Evolutionary conservation across 2,888 invertebrate species (phyloP).

Genomic region (Drosophila robusta): DNA sequence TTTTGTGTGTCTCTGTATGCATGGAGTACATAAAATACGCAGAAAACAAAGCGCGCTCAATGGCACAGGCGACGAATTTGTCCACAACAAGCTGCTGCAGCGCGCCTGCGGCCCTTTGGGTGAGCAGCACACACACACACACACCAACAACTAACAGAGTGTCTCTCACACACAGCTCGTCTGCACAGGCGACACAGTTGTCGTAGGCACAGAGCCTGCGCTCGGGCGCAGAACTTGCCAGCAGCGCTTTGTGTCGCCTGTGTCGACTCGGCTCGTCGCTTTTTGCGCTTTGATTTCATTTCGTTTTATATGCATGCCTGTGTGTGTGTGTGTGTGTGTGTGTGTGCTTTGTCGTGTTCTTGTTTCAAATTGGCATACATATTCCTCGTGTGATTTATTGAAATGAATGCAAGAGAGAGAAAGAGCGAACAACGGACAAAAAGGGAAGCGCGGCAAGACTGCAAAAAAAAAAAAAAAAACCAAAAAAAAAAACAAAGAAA

Average conservation of each 20-base stretch:
- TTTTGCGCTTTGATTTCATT: slow-evolving; percentile 37
- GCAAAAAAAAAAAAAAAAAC: slow-evolving; percentile 16
- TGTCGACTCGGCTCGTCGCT: slow-evolving; percentile 5
- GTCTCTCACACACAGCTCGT: neutral
- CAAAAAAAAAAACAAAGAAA: slow-evolving; percentile 11
- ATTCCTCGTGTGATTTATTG: slow-evolving; percentile 63
- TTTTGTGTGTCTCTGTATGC: neutral
- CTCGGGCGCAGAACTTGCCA: slow-evolving; percentile 5
- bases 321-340: slow-evolving; percentile 2
- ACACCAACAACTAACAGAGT: neutral
- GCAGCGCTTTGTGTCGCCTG: slow-evolving; percentile 23
- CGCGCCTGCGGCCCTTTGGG: slow-evolving; percentile 9
- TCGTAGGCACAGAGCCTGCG: slow-evolving; percentile 20
- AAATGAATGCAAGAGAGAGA: slow-evolving; percentile 57
- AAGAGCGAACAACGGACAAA: slow-evolving; percentile 22
- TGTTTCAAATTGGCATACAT: slow-evolving; percentile 46
- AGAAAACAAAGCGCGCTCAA: slow-evolving; percentile 11
- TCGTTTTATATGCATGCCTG: slow-evolving; percentile 6
- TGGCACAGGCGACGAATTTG: slow-evolving; percentile 28
- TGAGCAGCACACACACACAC: slow-evolving; percentile 1
- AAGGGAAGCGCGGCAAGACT: slow-evolving; percentile 31
- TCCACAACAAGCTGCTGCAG: slow-evolving; percentile 6
- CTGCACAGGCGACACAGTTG: slow-evolving; percentile 50
- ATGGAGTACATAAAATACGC: neutral
- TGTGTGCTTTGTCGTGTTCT: slow-evolving; percentile 32